A percentile compares a stretch with the other conserved stretches of the same genome.
phyloP scores from a whole-genome alignment of 1,140 invertebrate species.

The Limonius californicus region DNA sequence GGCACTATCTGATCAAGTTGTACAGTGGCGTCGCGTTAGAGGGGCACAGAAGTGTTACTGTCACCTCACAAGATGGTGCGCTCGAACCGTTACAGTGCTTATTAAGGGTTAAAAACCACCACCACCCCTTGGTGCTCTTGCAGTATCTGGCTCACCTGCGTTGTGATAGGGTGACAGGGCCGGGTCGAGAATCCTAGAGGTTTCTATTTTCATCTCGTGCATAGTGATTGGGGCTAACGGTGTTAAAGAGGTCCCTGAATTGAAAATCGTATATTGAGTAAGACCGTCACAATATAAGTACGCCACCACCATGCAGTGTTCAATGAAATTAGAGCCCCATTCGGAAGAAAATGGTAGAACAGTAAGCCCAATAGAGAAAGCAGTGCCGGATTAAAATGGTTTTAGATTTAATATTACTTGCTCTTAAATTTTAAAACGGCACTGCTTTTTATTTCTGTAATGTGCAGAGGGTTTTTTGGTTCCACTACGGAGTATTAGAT shows the following conservation, averaged over 20 bases:
- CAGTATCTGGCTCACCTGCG: constrained; percentile 50
- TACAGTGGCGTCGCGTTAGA: constrained; percentile 34
- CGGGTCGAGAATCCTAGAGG: constrained; percentile 54
- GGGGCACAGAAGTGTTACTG: not conserved
- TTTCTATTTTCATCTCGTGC: constrained; percentile 71
- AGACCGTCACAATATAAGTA: not conserved
- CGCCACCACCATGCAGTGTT: constrained; percentile 26
- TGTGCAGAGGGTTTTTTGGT: too few species aligned
- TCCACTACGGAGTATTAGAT: too few species aligned
- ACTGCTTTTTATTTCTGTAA: too few species aligned
- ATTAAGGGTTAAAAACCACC: not conserved
- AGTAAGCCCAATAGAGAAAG: too few species aligned
- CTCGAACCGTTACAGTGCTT: too few species aligned
- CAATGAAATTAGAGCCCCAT: constrained; percentile 5
- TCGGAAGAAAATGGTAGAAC: too few species aligned
- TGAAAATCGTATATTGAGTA: constrained; percentile 14
- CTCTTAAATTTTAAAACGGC: too few species aligned
- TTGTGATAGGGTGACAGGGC: constrained; percentile 62
- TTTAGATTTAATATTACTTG: too few species aligned
- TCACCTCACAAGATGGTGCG: too few species aligned
- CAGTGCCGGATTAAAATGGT: too few species aligned
- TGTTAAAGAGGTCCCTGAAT: constrained; percentile 62
- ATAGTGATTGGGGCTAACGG: constrained; percentile 73
- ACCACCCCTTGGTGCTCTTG: not conserved
- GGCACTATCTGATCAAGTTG: not conserved